These are phyloP conservation scores for Mormyrus proboscirostris DNA, from an alignment of 2,797 vertebrate genomes.

Conservation along the genomic window DNA sequence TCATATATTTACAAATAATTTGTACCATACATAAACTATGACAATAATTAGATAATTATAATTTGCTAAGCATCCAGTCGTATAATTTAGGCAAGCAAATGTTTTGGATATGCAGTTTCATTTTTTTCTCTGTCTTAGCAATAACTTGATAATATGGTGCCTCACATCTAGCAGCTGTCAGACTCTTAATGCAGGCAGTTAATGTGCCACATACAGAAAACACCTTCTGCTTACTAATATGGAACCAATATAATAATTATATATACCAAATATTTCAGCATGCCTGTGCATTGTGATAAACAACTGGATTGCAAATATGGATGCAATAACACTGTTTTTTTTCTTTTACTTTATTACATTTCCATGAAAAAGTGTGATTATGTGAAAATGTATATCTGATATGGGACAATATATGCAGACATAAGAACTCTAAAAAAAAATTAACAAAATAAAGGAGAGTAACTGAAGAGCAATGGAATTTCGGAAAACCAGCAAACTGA, in stretches of 20 bases:
- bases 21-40: neutral
- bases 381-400: neutral
- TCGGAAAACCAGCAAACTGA: neutral
- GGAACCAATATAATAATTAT: neutral
- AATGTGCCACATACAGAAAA: neutral
- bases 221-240: conserved; percentile 1
- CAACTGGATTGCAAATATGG: neutral
- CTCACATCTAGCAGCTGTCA: neutral
- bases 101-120: neutral
- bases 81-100: neutral
- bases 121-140: neutral
- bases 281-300: neutral
- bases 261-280: neutral
- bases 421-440: neutral
- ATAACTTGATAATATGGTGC: neutral
- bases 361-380: neutral
- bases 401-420: neutral
- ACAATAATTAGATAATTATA: neutral
- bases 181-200: neutral
- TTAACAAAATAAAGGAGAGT: neutral
- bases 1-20: neutral
- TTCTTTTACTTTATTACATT: neutral
- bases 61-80: neutral
- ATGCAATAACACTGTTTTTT: neutral
- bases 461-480: neutral